Conservation (phyloP, 2,888 invertebrate species). For the Limnephilus auricula region DNA sequence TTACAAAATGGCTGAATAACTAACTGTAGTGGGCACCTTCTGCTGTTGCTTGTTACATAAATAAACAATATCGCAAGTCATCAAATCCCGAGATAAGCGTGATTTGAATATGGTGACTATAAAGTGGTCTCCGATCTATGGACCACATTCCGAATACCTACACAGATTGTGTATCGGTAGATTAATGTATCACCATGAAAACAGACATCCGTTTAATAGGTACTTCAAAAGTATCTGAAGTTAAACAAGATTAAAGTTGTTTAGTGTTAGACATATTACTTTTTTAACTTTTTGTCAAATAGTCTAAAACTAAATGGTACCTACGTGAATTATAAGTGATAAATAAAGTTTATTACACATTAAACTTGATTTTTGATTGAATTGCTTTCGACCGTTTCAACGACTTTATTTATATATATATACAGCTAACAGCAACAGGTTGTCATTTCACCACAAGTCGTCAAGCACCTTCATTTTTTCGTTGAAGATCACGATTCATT, state of each 20-base stretch:
- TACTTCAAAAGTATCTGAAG: not conserved
- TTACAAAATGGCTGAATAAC: not conserved
- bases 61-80: slow-evolving; percentile 2
- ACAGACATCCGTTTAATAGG: not conserved
- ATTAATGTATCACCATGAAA: not conserved
- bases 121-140: slow-evolving; percentile 2
- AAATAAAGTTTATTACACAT: not conserved
- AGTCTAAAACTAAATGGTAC: not conserved
- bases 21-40: not conserved
- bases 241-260: not conserved
- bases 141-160: not conserved
- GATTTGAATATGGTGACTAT: not conserved
- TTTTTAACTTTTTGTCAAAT: not conserved
- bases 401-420: not conserved
- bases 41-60: not conserved
- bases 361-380: not conserved
- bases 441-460: slow-evolving; percentile 34
- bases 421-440: slow-evolving; percentile 12
- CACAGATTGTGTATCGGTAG: not conserved
- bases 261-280: not conserved
- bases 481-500: slow-evolving; percentile 35
- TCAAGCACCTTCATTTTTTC: slow-evolving; percentile 30
- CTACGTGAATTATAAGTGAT: not conserved
- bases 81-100: not conserved
- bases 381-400: not conserved